Conservation (phyloP, 1,140 invertebrate species). For the Tetranychus urticae region DNA sequence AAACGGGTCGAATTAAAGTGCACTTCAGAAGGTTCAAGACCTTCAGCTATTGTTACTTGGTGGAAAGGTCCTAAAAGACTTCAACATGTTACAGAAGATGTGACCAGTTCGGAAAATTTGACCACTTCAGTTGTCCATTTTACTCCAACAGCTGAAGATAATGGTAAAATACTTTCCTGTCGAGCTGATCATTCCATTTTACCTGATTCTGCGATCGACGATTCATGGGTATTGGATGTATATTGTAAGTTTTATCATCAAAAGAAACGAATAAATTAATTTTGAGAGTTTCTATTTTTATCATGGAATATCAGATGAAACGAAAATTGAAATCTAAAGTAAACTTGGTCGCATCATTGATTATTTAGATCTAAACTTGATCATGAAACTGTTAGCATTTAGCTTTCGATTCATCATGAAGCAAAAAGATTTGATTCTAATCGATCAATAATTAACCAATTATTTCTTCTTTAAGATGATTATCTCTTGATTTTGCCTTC, state of each 20-base stretch:
- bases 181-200: conserved; percentile 45
- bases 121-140: conserved; percentile 15
- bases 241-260: conserved; percentile 39
- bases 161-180: conserved; percentile 53
- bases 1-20: conserved; percentile 56
- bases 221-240: conserved; percentile 59
- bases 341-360: no score
- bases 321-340: no score
- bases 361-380: no score
- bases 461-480: no score
- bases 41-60: conserved; percentile 62
- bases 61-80: conserved; percentile 17
- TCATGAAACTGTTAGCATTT: no score
- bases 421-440: no score
- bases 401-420: no score
- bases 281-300: no score
- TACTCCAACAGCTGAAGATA: conserved; percentile 43
- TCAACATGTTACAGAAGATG: conserved; percentile 6
- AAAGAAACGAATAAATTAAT: no score
- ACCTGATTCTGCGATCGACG: conserved; percentile 37
- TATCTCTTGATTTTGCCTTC: no score
- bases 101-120: conserved; percentile 11
- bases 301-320: no score
- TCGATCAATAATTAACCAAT: no score
- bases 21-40: conserved; percentile 56